Conservation (phyloP, 2,113 vertebrate genomes). For the Atlantisia rogersi region DNA sequence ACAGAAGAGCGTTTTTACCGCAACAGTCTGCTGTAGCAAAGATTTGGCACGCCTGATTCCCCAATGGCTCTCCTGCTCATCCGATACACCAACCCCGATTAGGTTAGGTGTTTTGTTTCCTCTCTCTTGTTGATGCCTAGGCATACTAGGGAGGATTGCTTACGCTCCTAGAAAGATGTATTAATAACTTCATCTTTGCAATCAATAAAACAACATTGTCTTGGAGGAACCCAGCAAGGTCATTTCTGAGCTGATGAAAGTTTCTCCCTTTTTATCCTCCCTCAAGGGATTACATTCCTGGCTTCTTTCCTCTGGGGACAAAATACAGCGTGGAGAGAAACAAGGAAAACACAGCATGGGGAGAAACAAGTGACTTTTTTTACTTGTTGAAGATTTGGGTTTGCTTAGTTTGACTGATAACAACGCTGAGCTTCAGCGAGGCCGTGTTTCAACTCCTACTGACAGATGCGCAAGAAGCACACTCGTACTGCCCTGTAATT, state of each 20-base stretch:
- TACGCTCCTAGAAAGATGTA: background rate
- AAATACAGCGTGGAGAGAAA: background rate
- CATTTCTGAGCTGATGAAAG: background rate
- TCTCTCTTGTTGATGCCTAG: background rate
- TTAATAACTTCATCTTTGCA: background rate
- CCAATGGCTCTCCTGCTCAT: background rate
- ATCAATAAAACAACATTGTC: background rate
- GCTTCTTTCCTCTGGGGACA: background rate
- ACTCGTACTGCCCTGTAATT: background rate
- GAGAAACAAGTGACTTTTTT: background rate
- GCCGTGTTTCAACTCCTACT: background rate
- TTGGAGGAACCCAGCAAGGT: background rate
- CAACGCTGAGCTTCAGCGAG: background rate
- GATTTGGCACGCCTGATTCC: background rate
- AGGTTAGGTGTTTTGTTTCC: background rate
- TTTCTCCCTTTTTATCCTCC: background rate
- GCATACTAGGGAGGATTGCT: background rate
- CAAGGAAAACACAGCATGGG: background rate
- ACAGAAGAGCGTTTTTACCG: background rate
- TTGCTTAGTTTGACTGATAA: background rate
- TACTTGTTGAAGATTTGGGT: background rate
- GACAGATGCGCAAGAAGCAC: background rate
- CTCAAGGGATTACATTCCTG: background rate
- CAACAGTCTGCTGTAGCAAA: background rate
- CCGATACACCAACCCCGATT: background rate